Evolutionary conservation across 1,140 invertebrate genomes (phyloP).

Genomic region (Drosophila malerkotliana): DNA sequence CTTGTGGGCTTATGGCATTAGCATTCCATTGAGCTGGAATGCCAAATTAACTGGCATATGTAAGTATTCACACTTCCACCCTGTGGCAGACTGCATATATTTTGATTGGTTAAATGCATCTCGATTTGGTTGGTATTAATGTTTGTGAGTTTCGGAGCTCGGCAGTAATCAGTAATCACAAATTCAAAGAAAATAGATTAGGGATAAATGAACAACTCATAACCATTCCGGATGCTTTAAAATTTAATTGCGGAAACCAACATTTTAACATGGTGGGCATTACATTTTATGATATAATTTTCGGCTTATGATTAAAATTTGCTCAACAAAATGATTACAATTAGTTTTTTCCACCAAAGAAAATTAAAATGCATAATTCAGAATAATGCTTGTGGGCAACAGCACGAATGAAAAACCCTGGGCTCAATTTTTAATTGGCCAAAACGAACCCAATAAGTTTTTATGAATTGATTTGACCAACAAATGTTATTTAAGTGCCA

Average conservation of each 20-base stretch:
- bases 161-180: neutral
- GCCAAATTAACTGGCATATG: conserved; percentile 68
- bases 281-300: conserved; percentile 12
- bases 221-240: neutral
- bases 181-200: neutral
- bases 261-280: neutral
- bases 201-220: neutral
- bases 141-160: conserved; percentile 1
- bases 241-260: neutral
- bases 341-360: conserved; percentile 13
- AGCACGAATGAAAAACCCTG: conserved; percentile 21
- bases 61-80: conserved; percentile 45
- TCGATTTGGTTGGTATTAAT: conserved; percentile 17
- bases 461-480: conserved; percentile 23
- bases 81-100: conserved; percentile 16
- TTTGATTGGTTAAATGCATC: conserved; percentile 42
- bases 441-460: conserved; percentile 23
- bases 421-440: conserved; percentile 57
- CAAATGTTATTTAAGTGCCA: conserved; percentile 23
- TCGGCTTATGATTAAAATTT: conserved; percentile 42
- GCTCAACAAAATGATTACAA: conserved; percentile 41
- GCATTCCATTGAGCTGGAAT: conserved; percentile 34
- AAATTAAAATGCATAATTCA: conserved; percentile 21
- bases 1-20: conserved; percentile 50
- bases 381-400: conserved; percentile 39